phyloP scores from a whole-genome alignment of 2,113 vertebrate genomes.

The Mormyrus lacerda region DNA sequence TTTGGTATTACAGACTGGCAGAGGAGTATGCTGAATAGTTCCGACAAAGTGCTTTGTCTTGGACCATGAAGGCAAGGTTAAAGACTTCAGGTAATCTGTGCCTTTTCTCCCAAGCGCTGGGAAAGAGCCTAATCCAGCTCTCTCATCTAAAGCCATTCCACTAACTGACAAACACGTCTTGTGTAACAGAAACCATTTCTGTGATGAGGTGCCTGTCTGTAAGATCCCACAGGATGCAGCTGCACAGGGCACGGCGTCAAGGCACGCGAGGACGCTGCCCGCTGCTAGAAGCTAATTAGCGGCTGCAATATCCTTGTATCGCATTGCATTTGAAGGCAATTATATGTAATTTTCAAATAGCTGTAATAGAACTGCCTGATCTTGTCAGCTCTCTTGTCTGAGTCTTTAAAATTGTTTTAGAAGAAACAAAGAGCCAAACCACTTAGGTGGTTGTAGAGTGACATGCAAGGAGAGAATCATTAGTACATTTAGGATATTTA shows the following conservation, averaged over 20 bases:
- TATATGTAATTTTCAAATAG: slow-evolving; percentile 15
- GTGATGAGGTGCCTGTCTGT: neutral
- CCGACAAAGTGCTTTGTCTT: neutral
- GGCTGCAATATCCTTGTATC: neutral
- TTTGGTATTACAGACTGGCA: neutral
- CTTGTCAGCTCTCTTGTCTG: neutral
- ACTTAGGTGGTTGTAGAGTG: neutral
- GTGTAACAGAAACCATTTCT: neutral
- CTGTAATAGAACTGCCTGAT: slow-evolving; percentile 12
- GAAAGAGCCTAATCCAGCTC: neutral
- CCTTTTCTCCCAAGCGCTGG: neutral
- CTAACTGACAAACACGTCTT: neutral
- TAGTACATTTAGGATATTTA: neutral
- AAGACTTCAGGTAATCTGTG: neutral
- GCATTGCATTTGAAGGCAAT: neutral
- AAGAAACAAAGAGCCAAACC: neutral
- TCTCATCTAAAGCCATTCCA: neutral
- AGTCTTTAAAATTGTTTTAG: slow-evolving; percentile 9
- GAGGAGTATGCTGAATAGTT: neutral
- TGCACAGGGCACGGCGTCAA: neutral
- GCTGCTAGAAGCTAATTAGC: slow-evolving; percentile 3
- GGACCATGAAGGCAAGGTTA: neutral
- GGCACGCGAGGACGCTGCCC: neutral
- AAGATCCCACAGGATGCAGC: neutral
- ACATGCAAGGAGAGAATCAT: neutral